Evolutionary conservation across 2,888 invertebrate genomes (phyloP).

Genomic region (Matsumyia berberina): DNA sequence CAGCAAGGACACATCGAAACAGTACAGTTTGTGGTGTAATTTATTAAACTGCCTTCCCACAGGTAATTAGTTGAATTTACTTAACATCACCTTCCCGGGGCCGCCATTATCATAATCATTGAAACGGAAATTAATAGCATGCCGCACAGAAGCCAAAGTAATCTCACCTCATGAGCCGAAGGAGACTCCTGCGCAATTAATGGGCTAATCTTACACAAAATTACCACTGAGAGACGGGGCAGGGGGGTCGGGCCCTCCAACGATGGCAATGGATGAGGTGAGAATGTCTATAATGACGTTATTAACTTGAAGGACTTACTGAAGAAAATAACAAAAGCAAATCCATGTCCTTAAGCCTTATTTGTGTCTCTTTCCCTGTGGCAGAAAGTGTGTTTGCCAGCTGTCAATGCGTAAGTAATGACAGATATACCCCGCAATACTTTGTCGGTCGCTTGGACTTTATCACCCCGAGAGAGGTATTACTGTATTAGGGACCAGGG

Average conservation of each 20-base stretch:
- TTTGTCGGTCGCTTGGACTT: not conserved
- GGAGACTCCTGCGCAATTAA: conserved; percentile 57
- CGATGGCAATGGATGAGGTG: conserved; percentile 57
- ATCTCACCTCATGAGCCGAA: conserved; percentile 53
- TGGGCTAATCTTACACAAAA: conserved; percentile 60
- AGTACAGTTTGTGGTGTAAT: conserved; percentile 50
- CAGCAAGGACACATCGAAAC: conserved; percentile 35
- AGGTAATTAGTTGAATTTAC: conserved; percentile 74
- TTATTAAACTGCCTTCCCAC: conserved; percentile 71
- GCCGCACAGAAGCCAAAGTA: conserved; percentile 63
- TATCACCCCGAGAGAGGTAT: not conserved
- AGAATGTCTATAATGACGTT: conserved; percentile 52
- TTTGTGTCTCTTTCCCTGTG: not conserved
- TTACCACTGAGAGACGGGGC: conserved; percentile 20
- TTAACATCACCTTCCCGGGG: conserved; percentile 57
- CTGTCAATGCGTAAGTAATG: conserved; percentile 50
- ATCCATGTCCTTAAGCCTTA: not conserved
- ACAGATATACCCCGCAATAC: not conserved
- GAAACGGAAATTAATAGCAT: conserved; percentile 72
- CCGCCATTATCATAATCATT: conserved; percentile 71
- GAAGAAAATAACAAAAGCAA: conserved; percentile 14
- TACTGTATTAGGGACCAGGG: not conserved
- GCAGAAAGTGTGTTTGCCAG: conserved; percentile 20
- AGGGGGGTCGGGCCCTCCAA: not conserved
- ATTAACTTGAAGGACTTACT: conserved; percentile 58